Base-by-base conservation (phyloP, 2,888 invertebrate genomes). In the Imbricaverruca yamaguchii region DNA sequence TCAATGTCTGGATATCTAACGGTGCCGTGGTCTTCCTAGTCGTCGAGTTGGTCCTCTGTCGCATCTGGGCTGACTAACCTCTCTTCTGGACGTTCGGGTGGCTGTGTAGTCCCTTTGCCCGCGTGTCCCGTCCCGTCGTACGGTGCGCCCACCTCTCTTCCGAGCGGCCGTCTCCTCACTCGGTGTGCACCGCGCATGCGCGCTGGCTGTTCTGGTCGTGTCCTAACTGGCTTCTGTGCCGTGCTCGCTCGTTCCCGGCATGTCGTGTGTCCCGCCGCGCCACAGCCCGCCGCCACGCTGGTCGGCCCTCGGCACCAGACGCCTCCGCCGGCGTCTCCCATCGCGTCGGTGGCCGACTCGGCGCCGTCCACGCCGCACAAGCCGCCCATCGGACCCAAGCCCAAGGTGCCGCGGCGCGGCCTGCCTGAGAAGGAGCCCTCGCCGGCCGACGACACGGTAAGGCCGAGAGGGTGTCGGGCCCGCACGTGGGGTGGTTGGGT, bases 301-400 rank as follows among this genome's bases (percentile, higher is more conserved):
- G 10, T 10, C 65, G 7, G 65, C 65, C n/a, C 23, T 9, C 10
- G 65, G 65, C 65, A 10, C 23, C 59, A 59, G 59, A 11, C 65
- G n/a, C 1, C 10, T 0, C 65, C 65, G 23, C 18, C 65, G 15
- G 65, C 65, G 10, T 65, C 65, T n/a, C 65, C 65, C n/a, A 65
- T 65, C 65, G 7, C 74, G 53, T 11, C 74, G 53, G 53, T 18
- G 15, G 18, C 15, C 7, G n/a, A n/a, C 7, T n/a, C 65, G 10
- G 10, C 65, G 23, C 65, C 65, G 10, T 9, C 6, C 65, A 65
- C 65, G 23, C 65, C 65, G 10, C 8, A 12, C 23, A 65, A 65
- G 74, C 74, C 74, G 53, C 53, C 74, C 13, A 74, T 74, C 74
- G 74, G 53, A 9, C 74, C 74, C 53, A 74, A 74, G 53, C 74